Conservation (phyloP, 2,113 vertebrate species). For the Zeus faber region DNA sequence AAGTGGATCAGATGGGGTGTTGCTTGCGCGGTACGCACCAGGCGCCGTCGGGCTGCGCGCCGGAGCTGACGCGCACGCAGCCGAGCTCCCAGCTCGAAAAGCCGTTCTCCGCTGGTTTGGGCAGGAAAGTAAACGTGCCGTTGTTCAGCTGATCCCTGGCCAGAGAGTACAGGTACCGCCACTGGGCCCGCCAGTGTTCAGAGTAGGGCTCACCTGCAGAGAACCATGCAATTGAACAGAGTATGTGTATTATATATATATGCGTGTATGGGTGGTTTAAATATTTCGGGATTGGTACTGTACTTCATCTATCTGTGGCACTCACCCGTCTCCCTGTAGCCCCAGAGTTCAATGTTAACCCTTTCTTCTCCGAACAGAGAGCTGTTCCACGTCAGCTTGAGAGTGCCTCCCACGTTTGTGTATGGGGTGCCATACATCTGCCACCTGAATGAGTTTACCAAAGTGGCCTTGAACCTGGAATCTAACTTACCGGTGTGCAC, state of each 20-base stretch:
- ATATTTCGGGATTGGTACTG: background rate
- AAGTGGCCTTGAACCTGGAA: conserved; percentile 66
- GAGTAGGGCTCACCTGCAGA: conserved; percentile 50
- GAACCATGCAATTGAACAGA: background rate
- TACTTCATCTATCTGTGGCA: background rate
- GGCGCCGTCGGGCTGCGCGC: conserved; percentile 54
- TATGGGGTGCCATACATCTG: conserved; percentile 92
- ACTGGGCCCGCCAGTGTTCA: conserved; percentile 75
- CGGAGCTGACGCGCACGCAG: conserved; percentile 75
- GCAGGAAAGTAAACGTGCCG: conserved; percentile 80
- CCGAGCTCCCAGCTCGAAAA: conserved; percentile 80
- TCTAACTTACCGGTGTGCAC: conserved; percentile 85
- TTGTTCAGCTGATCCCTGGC: conserved; percentile 68
- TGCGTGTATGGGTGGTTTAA: background rate
- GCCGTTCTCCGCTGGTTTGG: conserved; percentile 54
- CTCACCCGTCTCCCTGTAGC: conserved; percentile 87
- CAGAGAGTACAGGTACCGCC: conserved; percentile 86
- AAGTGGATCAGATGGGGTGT: background rate
- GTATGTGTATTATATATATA: background rate
- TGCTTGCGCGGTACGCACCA: conserved; percentile 27
- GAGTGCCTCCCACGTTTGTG: conserved; percentile 56
- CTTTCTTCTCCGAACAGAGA: conserved; percentile 50
- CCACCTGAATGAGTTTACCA: conserved; percentile 86
- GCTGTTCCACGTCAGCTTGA: conserved; percentile 79
- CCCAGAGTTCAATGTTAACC: conserved; percentile 89